Evolutionary conservation across 2,797 vertebrate species (phyloP).

Genomic region (Valencia hispanica): DNA sequence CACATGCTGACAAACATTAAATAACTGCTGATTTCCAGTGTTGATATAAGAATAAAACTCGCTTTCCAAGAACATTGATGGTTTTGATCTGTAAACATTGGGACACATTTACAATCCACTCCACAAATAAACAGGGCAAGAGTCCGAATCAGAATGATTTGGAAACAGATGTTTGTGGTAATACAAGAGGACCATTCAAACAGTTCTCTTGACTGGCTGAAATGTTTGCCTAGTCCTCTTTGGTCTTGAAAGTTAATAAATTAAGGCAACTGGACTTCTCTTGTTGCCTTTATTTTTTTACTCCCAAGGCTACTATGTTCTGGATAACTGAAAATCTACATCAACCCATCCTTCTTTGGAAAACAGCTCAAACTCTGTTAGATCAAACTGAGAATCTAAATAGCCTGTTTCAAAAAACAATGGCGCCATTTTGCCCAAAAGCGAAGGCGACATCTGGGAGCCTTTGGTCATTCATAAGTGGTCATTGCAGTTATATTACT

Average conservation of each 20-base stretch:
- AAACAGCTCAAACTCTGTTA: background rate
- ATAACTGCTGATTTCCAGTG: conserved; percentile 14
- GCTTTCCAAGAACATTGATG: background rate
- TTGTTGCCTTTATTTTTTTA: too few species aligned
- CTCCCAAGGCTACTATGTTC: too few species aligned
- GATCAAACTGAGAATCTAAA: too few species aligned
- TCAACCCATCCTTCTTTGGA: background rate
- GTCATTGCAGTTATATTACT: too few species aligned
- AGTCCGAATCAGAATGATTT: background rate
- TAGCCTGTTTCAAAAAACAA: too few species aligned
- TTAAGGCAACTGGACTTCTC: too few species aligned
- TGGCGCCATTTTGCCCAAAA: too few species aligned
- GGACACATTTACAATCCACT: background rate
- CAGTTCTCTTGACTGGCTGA: background rate
- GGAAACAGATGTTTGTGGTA: background rate
- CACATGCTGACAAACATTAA: conserved; percentile 4
- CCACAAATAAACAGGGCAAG: background rate
- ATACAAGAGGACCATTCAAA: background rate
- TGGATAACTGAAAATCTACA: too few species aligned
- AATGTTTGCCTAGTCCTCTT: background rate
- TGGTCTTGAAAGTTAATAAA: too few species aligned
- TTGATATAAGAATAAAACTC: background rate
- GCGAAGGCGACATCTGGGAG: too few species aligned
- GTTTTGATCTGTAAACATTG: background rate
- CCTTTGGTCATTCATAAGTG: too few species aligned